Evolutionary conservation across 1,140 invertebrate species (phyloP), one percentile per base, ranked within the genome.

Genomic region (Tachypleus tridentatus): DNA sequence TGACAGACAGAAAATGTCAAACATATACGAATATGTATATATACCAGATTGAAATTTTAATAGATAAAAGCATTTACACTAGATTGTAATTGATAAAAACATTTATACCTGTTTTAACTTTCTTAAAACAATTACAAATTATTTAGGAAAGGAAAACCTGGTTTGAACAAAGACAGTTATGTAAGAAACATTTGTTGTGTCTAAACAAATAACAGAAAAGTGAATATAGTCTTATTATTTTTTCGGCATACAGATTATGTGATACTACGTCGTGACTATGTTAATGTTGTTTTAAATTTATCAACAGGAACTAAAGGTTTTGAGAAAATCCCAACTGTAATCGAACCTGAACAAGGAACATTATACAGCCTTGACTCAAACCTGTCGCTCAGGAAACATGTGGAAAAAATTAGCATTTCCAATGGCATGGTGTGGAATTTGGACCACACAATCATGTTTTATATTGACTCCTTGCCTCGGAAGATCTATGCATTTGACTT

Each of bases 341-440:
- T 29, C 29, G 29, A 29, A 29, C 29, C 29, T 29, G 51, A 59
- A 54, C 53, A 60, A 61, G 70, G 72, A 29, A 63, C 68, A 10
- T 63, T 79, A 11, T 79, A 75, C 62, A 67, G 65, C 54, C 62
- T 79, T 3, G 73, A 73, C 48, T 48, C 66, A 59, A 68, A 74
- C 65, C 29, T 29, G 29, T 29, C 29, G 29, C 29, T 29, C 29
- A 29, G 9, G n/a, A 8, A 48, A 66, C 67, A 73, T n/a, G 60
- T 71, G 4, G 64, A 71, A 4, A 67, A 73, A 58, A 66, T 79
- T 49, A 73, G 82, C 57, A 86, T 91, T 62, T 88, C 87, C 50
- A 94, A 93, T 74, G 90, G 91, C 0, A 74, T 93, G 5, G 84
- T 84, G 9, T 93, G 91, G 90, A 85, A 84, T 69, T 72, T 77